Evolutionary conservation across 2,888 invertebrate genomes (phyloP).

Genomic region (Hydrotaea cyrtoneurina): DNA sequence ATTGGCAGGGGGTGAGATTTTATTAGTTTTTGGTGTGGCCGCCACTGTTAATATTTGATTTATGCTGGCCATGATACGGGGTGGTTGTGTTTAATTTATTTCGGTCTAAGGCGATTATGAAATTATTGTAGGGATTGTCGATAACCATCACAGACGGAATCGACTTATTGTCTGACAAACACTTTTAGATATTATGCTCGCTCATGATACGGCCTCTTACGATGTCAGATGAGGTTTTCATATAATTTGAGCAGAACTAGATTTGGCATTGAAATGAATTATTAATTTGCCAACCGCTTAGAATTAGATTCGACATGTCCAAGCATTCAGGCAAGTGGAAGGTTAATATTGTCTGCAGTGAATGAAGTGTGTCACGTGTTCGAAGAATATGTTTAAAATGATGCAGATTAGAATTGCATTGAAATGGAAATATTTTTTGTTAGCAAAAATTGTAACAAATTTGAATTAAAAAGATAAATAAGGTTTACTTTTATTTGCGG

Average conservation of each 20-base stretch:
- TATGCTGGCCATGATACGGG: slow-evolving; percentile 46
- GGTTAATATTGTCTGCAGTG: too few species aligned
- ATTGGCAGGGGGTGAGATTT: slow-evolving; percentile 68
- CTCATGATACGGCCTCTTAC: slow-evolving; percentile 13
- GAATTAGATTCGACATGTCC: not conserved
- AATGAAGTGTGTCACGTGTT: too few species aligned
- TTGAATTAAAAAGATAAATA: too few species aligned
- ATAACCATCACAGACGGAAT: not conserved
- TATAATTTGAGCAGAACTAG: not conserved
- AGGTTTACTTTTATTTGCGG: too few species aligned
- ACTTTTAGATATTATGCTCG: slow-evolving; percentile 5
- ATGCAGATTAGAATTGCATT: too few species aligned
- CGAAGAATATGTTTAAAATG: too few species aligned
- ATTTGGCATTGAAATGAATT: not conserved
- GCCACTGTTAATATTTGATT: slow-evolving; percentile 33
- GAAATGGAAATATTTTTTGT: too few species aligned
- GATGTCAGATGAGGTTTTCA: not conserved
- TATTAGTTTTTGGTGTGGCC: slow-evolving; percentile 19
- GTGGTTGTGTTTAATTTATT: slow-evolving; percentile 41
- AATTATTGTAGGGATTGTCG: slow-evolving; percentile 19
- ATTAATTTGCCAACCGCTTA: not conserved
- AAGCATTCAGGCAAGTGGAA: slow-evolving; percentile 2
- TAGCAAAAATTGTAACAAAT: too few species aligned
- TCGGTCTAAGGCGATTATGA: slow-evolving; percentile 54
- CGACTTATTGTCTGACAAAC: not conserved